Conservation (phyloP, 2,797 vertebrate species). For the Syngnathus acus region DNA sequence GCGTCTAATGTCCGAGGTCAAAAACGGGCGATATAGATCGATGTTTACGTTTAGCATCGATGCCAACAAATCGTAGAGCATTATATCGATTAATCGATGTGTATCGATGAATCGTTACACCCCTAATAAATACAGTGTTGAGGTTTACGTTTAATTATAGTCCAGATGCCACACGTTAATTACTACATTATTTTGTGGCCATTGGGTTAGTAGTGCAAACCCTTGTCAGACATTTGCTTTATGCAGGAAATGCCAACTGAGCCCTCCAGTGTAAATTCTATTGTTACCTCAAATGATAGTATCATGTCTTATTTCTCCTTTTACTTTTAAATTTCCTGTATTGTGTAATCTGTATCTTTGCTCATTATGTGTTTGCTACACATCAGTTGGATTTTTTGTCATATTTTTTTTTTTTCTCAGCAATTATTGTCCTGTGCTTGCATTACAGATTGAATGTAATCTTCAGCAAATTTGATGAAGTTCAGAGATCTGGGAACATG, state of each 20-base stretch:
- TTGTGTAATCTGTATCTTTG: no score
- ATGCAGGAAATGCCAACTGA: no score
- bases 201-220: no score
- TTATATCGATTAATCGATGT: no score
- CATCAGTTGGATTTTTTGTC: background rate
- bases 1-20: no score
- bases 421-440: background rate
- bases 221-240: background rate
- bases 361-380: background rate
- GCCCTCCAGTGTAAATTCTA: background rate
- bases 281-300: background rate
- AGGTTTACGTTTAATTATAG: background rate
- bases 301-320: background rate
- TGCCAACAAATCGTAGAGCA: no score
- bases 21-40: no score
- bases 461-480: slow-evolving; percentile 96
- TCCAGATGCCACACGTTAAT: background rate
- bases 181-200: background rate
- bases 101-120: no score
- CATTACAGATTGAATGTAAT: slow-evolving; percentile 91
- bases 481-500: slow-evolving; percentile 97
- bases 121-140: background rate
- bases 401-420: background rate
- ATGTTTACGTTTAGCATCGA: no score
- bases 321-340: background rate